phyloP scores from a whole-genome alignment of 1,140 invertebrate genomes.

The Stegodyphus mimosarum region DNA sequence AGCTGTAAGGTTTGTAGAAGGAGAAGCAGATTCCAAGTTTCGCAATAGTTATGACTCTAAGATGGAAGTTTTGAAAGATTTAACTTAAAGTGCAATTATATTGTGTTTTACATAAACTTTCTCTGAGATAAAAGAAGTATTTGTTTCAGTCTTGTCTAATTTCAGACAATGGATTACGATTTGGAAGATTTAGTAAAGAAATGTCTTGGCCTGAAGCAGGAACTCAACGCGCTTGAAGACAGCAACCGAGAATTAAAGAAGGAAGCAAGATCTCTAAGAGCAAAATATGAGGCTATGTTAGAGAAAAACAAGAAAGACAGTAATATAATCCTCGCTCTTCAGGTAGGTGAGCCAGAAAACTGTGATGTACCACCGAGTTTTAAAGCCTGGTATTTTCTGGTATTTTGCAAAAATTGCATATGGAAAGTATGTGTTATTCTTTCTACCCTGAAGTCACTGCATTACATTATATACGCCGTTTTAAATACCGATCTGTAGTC shows the following conservation, averaged over 20 bases:
- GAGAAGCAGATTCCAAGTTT: too few species aligned
- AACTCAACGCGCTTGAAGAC: neutral
- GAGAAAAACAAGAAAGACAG: slow-evolving; percentile 16
- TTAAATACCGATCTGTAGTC: too few species aligned
- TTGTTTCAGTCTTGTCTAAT: too few species aligned
- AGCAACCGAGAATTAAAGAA: neutral
- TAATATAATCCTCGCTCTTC: slow-evolving; percentile 1
- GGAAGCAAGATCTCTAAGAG: neutral
- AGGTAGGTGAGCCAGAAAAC: neutral
- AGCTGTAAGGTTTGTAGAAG: too few species aligned
- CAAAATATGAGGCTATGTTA: slow-evolving; percentile 9
- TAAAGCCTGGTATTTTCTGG: too few species aligned
- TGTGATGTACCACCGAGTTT: neutral
- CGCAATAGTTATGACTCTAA: too few species aligned
- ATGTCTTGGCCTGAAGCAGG: slow-evolving; percentile 2
- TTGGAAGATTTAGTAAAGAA: slow-evolving; percentile 13
- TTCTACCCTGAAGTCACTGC: too few species aligned
- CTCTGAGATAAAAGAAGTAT: too few species aligned
- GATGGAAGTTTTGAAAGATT: too few species aligned
- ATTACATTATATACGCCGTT: neutral
- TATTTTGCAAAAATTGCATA: neutral
- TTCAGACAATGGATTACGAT: neutral
- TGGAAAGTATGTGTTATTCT: too few species aligned
- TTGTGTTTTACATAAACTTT: too few species aligned
- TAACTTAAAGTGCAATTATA: too few species aligned